Percentiles rank a stretch among this genome's conserved stretches.
Conservation (phyloP, 2,113 vertebrate species). For the Hydropotes inermis region DNA sequence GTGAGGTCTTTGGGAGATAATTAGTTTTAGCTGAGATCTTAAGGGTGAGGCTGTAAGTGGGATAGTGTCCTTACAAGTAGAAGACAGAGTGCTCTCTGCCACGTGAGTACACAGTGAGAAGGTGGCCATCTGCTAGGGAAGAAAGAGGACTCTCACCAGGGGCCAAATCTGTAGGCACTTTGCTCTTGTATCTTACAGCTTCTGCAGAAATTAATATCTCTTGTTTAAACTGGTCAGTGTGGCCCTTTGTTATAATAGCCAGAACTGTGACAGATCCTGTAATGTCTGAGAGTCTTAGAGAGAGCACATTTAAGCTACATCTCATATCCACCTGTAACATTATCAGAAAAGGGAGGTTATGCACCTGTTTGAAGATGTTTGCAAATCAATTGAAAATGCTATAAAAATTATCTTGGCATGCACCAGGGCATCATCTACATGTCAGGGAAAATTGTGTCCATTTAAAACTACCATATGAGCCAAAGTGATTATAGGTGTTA, state of each 20-base stretch:
- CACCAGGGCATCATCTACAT: not conserved
- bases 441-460: not conserved
- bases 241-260: not conserved
- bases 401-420: not conserved
- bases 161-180: not conserved
- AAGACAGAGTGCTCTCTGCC: not conserved
- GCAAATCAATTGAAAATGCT: not conserved
- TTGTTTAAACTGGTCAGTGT: not conserved
- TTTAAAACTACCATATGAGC: not conserved
- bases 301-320: rapidly evolving
- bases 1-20: not conserved
- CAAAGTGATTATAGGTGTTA: not conserved
- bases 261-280: not conserved
- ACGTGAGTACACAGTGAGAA: not conserved
- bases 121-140: rapidly evolving
- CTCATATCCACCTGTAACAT: not conserved
- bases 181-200: not conserved
- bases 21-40: not conserved
- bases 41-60: too few species aligned
- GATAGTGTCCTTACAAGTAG: not conserved
- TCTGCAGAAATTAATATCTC: not conserved
- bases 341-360: not conserved
- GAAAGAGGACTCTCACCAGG: not conserved
- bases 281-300: not conserved
- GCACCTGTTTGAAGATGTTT: not conserved